Conservation (phyloP, 2,797 vertebrate species). For the Huso huso region DNA sequence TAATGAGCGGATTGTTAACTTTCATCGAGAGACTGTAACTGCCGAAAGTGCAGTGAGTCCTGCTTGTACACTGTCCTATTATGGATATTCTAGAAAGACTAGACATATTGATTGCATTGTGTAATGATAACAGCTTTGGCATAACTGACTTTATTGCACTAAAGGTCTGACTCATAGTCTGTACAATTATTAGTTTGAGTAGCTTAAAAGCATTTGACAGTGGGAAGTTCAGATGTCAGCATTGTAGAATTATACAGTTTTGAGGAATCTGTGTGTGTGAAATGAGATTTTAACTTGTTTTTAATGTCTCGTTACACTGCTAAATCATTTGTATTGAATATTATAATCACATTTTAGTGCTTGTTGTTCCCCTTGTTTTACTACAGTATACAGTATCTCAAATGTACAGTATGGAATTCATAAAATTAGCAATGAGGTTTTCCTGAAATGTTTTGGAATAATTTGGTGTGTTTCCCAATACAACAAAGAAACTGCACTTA, state of each 20-base stretch:
- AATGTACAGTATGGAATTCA: slow-evolving; percentile 11
- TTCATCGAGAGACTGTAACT: slow-evolving; percentile 21
- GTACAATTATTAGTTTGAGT: no score
- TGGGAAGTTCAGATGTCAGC: no score
- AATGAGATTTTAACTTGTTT: no score
- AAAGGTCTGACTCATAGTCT: not conserved
- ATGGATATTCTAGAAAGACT: slow-evolving; percentile 12
- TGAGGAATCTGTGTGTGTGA: no score
- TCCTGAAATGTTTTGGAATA: slow-evolving; percentile 24
- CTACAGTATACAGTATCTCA: no score
- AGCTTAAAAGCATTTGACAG: no score
- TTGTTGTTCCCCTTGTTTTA: no score
- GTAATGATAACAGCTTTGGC: not conserved
- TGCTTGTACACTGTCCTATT: slow-evolving; percentile 10
- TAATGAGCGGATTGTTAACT: slow-evolving; percentile 36
- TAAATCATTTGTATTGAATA: no score
- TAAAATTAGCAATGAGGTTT: slow-evolving; percentile 33
- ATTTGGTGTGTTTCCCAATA: slow-evolving; percentile 4
- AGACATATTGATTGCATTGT: slow-evolving; percentile 16
- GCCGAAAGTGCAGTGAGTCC: not conserved
- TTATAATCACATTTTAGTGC: no score
- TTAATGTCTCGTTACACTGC: no score
- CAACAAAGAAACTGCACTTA: not conserved
- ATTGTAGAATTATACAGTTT: no score
- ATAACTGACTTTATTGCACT: not conserved